phyloP scores from a whole-genome alignment of 2,797 vertebrate species.

The Euthynnus affinis region DNA sequence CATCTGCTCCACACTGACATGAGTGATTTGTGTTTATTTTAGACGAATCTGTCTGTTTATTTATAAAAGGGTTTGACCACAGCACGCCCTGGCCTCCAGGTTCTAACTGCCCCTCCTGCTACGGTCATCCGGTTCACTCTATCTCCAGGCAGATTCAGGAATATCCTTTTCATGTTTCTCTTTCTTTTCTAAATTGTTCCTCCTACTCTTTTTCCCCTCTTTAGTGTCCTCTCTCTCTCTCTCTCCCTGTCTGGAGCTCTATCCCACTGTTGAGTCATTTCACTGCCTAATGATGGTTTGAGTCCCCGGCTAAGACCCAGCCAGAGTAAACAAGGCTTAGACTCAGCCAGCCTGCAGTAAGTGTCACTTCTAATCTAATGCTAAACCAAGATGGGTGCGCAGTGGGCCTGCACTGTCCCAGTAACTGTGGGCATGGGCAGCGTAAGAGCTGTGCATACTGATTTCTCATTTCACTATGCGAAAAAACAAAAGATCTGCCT shows the following conservation, averaged over 20 bases:
- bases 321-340: constrained; percentile 76
- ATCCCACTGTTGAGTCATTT: constrained; percentile 69
- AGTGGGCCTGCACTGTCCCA: constrained; percentile 53
- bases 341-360: constrained; percentile 75
- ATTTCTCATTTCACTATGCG: constrained; percentile 49
- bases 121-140: constrained; percentile 36
- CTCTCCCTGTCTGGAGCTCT: constrained; percentile 37
- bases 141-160: constrained; percentile 41
- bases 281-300: constrained; percentile 72
- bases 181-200: constrained; percentile 15
- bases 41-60: constrained; percentile 73
- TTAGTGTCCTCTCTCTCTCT: constrained; percentile 9
- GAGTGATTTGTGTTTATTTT: constrained; percentile 74
- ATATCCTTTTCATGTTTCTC: constrained; percentile 39
- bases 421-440: constrained; percentile 29
- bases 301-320: constrained; percentile 67
- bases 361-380: constrained; percentile 79
- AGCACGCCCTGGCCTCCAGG: constrained; percentile 61
- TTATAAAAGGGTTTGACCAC: constrained; percentile 72
- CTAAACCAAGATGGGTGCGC: constrained; percentile 61
- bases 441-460: constrained; percentile 16
- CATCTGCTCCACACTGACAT: constrained; percentile 61
- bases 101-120: constrained; percentile 36
- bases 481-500: constrained; percentile 45
- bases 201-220: constrained; percentile 32